These are phyloP conservation scores for Apis mellifera DNA, from an alignment of 1,140 invertebrate genomes.

Conservation along the genomic window DNA sequence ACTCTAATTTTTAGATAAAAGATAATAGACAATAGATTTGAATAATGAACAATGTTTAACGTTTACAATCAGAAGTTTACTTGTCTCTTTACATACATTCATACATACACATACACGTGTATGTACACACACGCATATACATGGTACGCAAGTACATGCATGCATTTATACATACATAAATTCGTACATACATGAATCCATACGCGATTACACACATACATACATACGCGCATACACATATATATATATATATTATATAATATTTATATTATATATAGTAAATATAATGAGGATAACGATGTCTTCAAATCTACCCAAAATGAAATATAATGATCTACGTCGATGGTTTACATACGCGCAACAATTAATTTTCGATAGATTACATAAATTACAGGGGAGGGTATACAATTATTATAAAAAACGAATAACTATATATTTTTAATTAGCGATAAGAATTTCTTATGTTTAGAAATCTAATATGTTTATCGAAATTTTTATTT, in stretches of 20 bases:
- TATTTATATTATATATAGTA: slow-evolving; percentile 30
- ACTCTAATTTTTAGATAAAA: slow-evolving; percentile 75
- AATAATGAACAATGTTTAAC: slow-evolving; percentile 54
- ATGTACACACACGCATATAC: background rate
- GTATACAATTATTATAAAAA: slow-evolving; percentile 23
- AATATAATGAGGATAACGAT: slow-evolving; percentile 56
- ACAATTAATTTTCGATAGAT: slow-evolving; percentile 44
- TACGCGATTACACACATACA: background rate
- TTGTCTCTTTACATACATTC: background rate
- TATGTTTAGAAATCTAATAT: background rate
- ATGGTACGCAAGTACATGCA: too few relatives aligned
- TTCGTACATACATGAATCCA: background rate
- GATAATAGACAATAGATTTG: slow-evolving; percentile 36
- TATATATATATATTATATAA: slow-evolving; percentile 9
- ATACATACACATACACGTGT: slow-evolving; percentile 5
- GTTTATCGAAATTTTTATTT: background rate
- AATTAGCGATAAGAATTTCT: slow-evolving; percentile 2
- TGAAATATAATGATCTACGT: slow-evolving; percentile 40
- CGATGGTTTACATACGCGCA: slow-evolving; percentile 48
- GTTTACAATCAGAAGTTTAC: slow-evolving; percentile 23
- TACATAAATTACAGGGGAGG: slow-evolving; percentile 48
- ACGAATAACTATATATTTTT: slow-evolving; percentile 22
- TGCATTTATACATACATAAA: background rate
- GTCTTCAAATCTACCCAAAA: slow-evolving; percentile 32
- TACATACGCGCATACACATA: background rate